Evolutionary conservation across 2,888 invertebrate genomes (phyloP).

Genomic region (Noctua janthe): DNA sequence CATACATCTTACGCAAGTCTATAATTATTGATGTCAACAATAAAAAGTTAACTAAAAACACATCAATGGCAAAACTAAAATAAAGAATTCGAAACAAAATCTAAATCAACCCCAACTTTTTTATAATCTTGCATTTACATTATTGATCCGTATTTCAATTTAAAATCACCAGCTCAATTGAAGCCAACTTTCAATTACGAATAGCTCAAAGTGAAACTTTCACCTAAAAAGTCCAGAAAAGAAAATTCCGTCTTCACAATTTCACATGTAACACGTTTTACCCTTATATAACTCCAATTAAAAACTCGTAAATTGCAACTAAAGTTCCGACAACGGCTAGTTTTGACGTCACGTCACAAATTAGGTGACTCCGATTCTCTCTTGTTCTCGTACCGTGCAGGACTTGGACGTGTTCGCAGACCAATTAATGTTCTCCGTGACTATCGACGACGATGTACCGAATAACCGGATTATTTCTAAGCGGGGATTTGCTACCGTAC

Average conservation of each 20-base stretch:
- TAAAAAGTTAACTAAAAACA: not conserved
- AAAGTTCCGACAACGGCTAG: slow-evolving; percentile 30
- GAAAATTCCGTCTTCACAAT: slow-evolving; percentile 14
- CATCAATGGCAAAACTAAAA: not conserved
- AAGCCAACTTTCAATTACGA: not conserved
- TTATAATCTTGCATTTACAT: not conserved
- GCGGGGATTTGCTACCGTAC: slow-evolving; percentile 58
- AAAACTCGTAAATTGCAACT: slow-evolving; percentile 55
- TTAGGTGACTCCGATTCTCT: slow-evolving; percentile 52
- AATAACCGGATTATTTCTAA: slow-evolving; percentile 61
- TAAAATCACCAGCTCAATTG: not conserved
- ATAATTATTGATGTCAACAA: not conserved
- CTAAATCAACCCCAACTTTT: not conserved
- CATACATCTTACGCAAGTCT: not conserved
- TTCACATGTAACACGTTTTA: slow-evolving; percentile 6
- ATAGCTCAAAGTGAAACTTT: not conserved
- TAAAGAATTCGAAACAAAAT: not conserved
- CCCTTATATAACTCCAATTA: slow-evolving; percentile 37
- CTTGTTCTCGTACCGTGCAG: slow-evolving; percentile 27
- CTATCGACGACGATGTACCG: slow-evolving; percentile 58
- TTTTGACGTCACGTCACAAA: slow-evolving; percentile 52
- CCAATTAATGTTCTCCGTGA: slow-evolving; percentile 62
- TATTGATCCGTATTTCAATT: not conserved
- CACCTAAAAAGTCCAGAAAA: slow-evolving; percentile 1
- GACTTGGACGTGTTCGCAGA: slow-evolving; percentile 52